Percentiles rank a stretch among this genome's conserved stretches.
phyloP scores from a whole-genome alignment of 2,113 vertebrate species.

The Lathamus discolor region DNA sequence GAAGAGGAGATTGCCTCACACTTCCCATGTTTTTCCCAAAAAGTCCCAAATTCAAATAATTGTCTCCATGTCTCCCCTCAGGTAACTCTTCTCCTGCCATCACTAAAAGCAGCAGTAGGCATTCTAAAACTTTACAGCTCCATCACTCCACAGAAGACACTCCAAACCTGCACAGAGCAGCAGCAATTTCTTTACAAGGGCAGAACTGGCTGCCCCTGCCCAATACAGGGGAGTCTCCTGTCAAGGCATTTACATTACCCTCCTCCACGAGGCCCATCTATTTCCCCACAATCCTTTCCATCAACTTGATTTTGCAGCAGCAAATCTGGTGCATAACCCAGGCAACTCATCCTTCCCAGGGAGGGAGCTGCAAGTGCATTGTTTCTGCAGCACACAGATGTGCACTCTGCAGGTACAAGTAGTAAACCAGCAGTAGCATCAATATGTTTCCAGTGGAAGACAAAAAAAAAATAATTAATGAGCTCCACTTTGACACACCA shows the following conservation, averaged over 20 bases:
- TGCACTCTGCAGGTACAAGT: not conserved
- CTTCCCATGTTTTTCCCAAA: accelerated
- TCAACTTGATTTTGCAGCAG: not conserved
- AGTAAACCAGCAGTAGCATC: not conserved
- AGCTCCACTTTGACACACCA: accelerated
- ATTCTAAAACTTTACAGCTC: not conserved
- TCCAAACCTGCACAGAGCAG: accelerated
- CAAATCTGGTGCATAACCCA: not conserved
- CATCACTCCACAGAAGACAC: accelerated
- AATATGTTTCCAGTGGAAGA: not conserved
- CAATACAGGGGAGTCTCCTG: not conserved
- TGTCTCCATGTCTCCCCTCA: not conserved
- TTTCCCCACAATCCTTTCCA: not conserved
- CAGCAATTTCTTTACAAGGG: accelerated
- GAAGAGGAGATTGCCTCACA: not conserved
- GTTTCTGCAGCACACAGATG: accelerated
- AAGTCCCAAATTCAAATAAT: not conserved
- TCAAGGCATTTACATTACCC: not conserved
- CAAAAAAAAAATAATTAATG: not conserved
- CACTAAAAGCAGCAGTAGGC: not conserved
- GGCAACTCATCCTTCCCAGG: not conserved
- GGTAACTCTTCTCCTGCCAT: not conserved
- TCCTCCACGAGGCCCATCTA: not conserved
- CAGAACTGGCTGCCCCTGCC: not conserved
- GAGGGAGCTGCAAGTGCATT: accelerated